Conservation (phyloP, 2,888 invertebrate genomes). For the Galerucella pusilla region DNA sequence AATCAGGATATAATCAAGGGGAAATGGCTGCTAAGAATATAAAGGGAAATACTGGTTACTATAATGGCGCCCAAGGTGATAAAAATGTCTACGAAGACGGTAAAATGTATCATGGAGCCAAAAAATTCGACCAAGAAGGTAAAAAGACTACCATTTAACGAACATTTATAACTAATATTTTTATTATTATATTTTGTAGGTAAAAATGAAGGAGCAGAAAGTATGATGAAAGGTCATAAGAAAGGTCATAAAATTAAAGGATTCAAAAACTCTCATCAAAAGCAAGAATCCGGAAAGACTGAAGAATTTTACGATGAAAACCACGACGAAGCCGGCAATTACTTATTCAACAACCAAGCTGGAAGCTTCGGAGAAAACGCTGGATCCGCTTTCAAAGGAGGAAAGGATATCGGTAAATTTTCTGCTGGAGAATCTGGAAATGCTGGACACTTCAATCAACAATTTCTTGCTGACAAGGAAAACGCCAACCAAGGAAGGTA, state of each 20-base stretch:
- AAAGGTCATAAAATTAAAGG: conserved; percentile 75
- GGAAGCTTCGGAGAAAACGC: conserved; percentile 71
- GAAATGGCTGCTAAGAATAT: conserved; percentile 63
- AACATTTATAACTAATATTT: no score
- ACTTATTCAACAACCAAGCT: conserved; percentile 69
- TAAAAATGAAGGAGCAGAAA: conserved; percentile 68
- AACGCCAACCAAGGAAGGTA: conserved; percentile 72
- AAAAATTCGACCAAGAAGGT: conserved; percentile 70
- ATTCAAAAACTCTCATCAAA: conserved; percentile 75
- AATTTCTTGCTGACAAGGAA: conserved; percentile 69
- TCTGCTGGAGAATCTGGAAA: conserved; percentile 70
- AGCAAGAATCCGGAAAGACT: conserved; percentile 74
- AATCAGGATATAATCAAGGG: conserved; percentile 63
- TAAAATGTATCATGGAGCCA: conserved; percentile 70
- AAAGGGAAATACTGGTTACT: conserved; percentile 67
- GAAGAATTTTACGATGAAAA: conserved; percentile 75
- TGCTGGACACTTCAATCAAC: conserved; percentile 70
- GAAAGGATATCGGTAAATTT: conserved; percentile 69
- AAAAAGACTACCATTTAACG: conserved; percentile 41
- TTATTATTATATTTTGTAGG: no score
- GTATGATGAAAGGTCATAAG: conserved; percentile 71
- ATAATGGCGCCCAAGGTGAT: conserved; percentile 69
- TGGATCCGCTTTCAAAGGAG: conserved; percentile 69
- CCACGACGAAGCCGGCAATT: conserved; percentile 73
- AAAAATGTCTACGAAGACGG: conserved; percentile 72